A percentile compares a stretch with the other conserved stretches of the same genome.
Conservation (phyloP, 2,113 vertebrate species). For the Isurus oxyrinchus region DNA sequence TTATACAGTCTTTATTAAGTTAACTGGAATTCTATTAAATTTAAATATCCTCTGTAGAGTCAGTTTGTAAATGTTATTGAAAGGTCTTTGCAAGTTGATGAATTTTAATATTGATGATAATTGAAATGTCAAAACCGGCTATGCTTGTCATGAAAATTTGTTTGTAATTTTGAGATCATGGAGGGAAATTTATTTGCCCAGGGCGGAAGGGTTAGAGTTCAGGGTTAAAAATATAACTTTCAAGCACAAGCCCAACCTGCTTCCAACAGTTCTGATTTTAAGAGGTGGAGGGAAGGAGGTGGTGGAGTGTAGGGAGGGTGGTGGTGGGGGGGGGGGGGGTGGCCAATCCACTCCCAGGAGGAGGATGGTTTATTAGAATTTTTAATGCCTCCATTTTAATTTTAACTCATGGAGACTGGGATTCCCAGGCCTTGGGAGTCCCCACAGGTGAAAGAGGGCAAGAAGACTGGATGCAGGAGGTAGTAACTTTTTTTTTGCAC, state of each 20-base stretch:
- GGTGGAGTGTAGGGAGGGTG: too few relatives aligned
- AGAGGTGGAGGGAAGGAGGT: too few relatives aligned
- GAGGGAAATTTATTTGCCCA: neutral
- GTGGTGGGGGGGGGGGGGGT: too few relatives aligned
- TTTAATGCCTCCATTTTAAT: too few relatives aligned
- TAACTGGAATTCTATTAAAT: neutral
- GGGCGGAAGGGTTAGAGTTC: neutral
- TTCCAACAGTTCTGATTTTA: neutral
- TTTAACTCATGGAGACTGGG: too few relatives aligned
- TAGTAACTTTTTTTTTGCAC: too few relatives aligned
- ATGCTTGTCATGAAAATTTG: neutral
- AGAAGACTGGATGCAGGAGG: too few relatives aligned
- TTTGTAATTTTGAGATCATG: neutral
- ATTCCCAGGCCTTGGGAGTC: too few relatives aligned
- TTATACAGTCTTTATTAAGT: neutral
- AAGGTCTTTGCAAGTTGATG: neutral
- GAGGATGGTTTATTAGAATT: too few relatives aligned
- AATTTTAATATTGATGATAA: constrained; percentile 7
- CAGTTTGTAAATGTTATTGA: neutral
- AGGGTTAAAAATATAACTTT: neutral
- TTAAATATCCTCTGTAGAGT: neutral
- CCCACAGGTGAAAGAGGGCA: too few relatives aligned
- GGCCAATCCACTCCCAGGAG: too few relatives aligned
- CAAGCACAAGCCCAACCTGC: neutral
- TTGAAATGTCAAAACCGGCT: neutral